Base-by-base conservation (phyloP, 2,113 vertebrate species). In the Spilogale gracilis region DNA sequence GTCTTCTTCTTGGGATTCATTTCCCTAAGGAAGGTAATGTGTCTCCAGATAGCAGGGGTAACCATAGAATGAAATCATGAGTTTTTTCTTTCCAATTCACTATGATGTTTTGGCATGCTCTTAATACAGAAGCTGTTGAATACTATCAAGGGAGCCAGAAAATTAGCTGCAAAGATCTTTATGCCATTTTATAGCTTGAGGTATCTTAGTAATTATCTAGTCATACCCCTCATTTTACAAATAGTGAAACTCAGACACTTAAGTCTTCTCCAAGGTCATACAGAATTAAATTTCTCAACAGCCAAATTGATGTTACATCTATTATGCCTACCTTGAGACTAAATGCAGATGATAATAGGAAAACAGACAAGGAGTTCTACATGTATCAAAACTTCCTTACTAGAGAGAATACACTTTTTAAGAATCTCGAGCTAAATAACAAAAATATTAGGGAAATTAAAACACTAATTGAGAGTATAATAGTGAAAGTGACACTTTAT, bases 111-210 rank as follows among this genome's bases (percentile, higher is more conserved):
- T 95, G 71, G 30, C 48, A 89, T 52, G 43, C 67, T 95, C 18
- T 97, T 97, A 84, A 85, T 60, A 78, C 20, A 95, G 56, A 95
- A 85, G 89, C 91, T 94, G 43, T 78, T 90, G 69, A 96, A 74
- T 6, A 89, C 6, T 52, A 27, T 93, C 73, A 93, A 83, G 20
- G 30, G 60, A 97, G 48, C 30, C 54, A 95, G 65, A 38, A 91
- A 95, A 91, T 96, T 95, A 95, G 43, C 71, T 74, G 38, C 61
- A 94, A 56, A 93, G 65, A 97, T 25, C 12, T 14, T 91, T 67
- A 89, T 79, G 27, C 9, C 50, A 94, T 78, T 91, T 94, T 43
- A 91, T 79, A 86, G 54, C 30, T 85, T 43, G 27, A 93, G 43
- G 50, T 91, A 87, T 73, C 48, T 97, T 89, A 43, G 27, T 73